Percentiles rank a stretch among this genome's conserved stretches.
Evolutionary conservation across 2,797 vertebrate genomes (phyloP).

Genomic region (Mormyrops attenuatus): DNA sequence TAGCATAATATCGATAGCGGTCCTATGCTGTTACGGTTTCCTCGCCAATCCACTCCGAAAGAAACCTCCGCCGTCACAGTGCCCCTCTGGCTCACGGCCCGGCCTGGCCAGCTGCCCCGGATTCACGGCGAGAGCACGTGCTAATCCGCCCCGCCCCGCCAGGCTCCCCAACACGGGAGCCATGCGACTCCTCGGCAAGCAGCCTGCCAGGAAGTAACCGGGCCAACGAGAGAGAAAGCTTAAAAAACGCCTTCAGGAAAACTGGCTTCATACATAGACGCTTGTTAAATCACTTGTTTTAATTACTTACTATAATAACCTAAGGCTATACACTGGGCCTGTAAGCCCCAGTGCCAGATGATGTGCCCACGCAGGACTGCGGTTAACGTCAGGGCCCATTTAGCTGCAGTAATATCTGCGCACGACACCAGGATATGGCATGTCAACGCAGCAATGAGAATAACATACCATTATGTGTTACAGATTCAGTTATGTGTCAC

Average conservation of each 20-base stretch:
- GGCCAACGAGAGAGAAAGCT: neutral
- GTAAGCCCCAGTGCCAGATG: neutral
- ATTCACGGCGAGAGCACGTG: neutral
- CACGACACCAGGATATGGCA: neutral
- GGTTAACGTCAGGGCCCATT: neutral
- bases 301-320: conserved; percentile 4
- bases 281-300: conserved; percentile 6
- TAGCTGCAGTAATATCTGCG: neutral
- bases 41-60: neutral
- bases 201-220: neutral
- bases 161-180: neutral
- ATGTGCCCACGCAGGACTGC: neutral
- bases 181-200: neutral
- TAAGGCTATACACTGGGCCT: neutral
- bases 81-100: neutral
- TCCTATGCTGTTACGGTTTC: neutral
- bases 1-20: neutral
- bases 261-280: neutral
- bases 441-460: neutral
- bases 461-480: neutral
- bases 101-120: neutral
- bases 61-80: neutral
- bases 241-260: neutral
- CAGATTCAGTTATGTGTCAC: neutral
- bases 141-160: neutral